These are phyloP conservation scores for Leucoraja erinaceus DNA, from an alignment of 2,113 vertebrate genomes.

Conservation along the genomic window DNA sequence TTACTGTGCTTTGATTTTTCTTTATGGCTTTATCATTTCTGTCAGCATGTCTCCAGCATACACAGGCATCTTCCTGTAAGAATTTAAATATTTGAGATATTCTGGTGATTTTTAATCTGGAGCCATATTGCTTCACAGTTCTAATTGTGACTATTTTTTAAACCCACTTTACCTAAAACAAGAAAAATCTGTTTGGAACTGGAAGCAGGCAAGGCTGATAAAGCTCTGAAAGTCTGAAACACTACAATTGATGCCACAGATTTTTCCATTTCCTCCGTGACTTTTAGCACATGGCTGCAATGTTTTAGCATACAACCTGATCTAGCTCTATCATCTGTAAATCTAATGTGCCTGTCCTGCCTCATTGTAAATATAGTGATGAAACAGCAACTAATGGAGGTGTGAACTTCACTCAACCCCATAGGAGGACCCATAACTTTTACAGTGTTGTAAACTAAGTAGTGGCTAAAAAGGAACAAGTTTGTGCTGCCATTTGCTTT, in stretches of 20 bases:
- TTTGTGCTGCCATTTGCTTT: neutral
- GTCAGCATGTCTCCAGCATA: neutral
- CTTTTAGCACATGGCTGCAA: neutral
- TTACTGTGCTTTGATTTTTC: neutral
- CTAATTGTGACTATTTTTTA: neutral
- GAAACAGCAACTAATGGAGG: neutral
- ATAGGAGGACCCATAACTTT: neutral
- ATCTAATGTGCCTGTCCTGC: neutral
- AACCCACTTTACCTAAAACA: neutral
- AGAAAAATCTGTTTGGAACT: neutral
- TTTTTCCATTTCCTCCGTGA: neutral
- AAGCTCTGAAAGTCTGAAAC: neutral
- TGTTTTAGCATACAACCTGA: neutral
- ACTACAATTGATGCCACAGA: neutral
- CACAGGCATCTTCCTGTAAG: neutral
- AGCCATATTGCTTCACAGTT: neutral
- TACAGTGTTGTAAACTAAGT: neutral
- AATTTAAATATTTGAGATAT: too few relatives aligned
- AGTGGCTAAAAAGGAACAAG: neutral
- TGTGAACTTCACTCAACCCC: neutral
- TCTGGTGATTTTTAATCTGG: neutral
- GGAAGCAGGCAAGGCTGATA: neutral
- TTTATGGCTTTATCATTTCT: neutral
- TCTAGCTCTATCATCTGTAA: neutral
- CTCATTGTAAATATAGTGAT: neutral